A percentile compares a stretch with the other conserved stretches of the same genome.
phyloP scores from a whole-genome alignment of 2,888 invertebrate genomes.

The Dastarcus helophoroides region DNA sequence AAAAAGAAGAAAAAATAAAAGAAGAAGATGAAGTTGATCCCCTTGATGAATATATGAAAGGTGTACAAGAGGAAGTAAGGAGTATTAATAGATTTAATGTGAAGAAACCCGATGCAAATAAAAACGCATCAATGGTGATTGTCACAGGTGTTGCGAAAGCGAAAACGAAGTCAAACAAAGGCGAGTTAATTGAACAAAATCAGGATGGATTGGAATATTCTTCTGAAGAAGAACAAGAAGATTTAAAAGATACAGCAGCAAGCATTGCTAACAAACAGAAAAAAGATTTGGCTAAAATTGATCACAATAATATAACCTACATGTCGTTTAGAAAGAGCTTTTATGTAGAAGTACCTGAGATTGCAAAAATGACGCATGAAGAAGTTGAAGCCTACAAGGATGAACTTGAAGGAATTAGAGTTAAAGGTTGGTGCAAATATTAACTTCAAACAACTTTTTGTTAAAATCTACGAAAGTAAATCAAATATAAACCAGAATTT shows the following conservation, averaged over 20 bases:
- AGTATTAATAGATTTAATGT: constrained; percentile 65
- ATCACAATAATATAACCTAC: constrained; percentile 79
- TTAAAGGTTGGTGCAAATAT: constrained; percentile 77
- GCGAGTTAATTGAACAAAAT: constrained; percentile 98
- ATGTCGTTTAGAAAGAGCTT: constrained; percentile 76
- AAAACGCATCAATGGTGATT: constrained; percentile 53
- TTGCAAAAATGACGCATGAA: constrained; percentile 80
- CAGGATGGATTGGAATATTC: constrained; percentile 97
- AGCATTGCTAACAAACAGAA: constrained; percentile 82
- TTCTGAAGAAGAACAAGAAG: constrained; percentile 92
- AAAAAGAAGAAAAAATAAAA: constrained; percentile 35
- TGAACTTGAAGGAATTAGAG: constrained; percentile 90
- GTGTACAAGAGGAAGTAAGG: constrained; percentile 69
- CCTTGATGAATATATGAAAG: constrained; percentile 95
- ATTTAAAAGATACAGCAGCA: constrained; percentile 81
- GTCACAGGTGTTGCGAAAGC: constrained; percentile 79
- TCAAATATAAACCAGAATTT: too few species aligned
- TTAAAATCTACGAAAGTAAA: too few species aligned
- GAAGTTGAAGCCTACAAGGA: constrained; percentile 76
- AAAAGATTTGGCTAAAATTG: constrained; percentile 88
- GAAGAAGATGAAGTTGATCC: constrained; percentile 83
- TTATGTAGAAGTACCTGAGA: constrained; percentile 95
- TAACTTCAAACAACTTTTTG: too few species aligned
- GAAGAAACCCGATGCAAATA: constrained; percentile 38
- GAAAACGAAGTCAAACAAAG: constrained; percentile 69